A percentile compares a stretch with the other conserved stretches of the same genome.
These are phyloP conservation scores for Campoletis sonorensis DNA, from an alignment of 1,140 invertebrate genomes.

Conservation along the genomic window DNA sequence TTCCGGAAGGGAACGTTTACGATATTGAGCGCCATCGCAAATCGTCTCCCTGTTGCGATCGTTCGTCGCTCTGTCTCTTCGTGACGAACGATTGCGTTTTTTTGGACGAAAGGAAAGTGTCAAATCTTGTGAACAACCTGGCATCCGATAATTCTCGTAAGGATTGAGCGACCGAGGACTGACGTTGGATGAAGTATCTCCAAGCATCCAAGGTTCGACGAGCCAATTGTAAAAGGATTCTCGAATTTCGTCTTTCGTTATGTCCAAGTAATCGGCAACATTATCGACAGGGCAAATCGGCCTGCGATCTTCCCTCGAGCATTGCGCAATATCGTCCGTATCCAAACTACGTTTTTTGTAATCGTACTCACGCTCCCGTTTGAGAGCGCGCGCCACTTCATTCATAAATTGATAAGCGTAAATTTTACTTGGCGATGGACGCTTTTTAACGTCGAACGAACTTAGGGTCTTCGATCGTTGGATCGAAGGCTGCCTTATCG, in stretches of 20 bases:
- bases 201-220: slow-evolving; percentile 32
- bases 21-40: not conserved
- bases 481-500: not conserved
- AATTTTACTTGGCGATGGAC: not conserved
- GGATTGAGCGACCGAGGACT: not conserved
- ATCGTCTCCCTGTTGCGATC: slow-evolving; percentile 55
- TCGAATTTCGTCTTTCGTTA: slow-evolving; percentile 25
- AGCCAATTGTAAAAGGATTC: slow-evolving; percentile 56
- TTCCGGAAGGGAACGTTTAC: slow-evolving; percentile 1
- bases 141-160: not conserved
- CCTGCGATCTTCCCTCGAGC: slow-evolving; percentile 4
- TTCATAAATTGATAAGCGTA: slow-evolving; percentile 12
- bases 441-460: not conserved
- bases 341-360: not conserved
- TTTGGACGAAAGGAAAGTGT: not conserved
- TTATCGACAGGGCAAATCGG: slow-evolving; percentile 18
- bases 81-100: slow-evolving; percentile 7
- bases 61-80: slow-evolving; percentile 31
- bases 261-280: slow-evolving; percentile 29
- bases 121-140: not conserved
- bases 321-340: not conserved
- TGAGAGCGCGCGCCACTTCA: not conserved
- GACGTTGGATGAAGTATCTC: not conserved
- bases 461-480: slow-evolving; percentile 32
- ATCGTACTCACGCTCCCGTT: slow-evolving; percentile 23